phyloP scores from a whole-genome alignment of 2,113 vertebrate genomes.

The Rhinogobius similis region DNA sequence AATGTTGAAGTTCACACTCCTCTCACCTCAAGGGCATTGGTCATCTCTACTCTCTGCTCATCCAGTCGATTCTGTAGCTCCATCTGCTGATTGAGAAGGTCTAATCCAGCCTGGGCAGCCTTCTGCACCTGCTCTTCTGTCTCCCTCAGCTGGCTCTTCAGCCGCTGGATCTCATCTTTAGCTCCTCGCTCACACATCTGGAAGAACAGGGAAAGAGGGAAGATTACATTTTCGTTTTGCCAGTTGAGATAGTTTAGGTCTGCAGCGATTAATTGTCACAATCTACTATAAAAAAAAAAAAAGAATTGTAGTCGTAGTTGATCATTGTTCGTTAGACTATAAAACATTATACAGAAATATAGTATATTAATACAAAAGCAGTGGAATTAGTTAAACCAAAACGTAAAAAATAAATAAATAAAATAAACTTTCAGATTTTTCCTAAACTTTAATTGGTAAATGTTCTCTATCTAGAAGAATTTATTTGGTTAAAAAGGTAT shows the following conservation, averaged over 20 bases:
- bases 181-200: slow-evolving; percentile 58
- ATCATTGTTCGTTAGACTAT: no score
- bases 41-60: slow-evolving; percentile 85
- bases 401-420: no score
- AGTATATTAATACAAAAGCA: no score
- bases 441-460: no score
- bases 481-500: no score
- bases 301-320: no score
- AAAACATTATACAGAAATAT: no score
- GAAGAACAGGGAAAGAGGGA: neutral
- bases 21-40: slow-evolving; percentile 82
- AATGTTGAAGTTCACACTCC: neutral
- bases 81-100: slow-evolving; percentile 85
- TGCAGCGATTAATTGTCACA: no score
- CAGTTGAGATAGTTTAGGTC: neutral
- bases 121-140: slow-evolving; percentile 83
- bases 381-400: no score
- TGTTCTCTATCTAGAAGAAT: no score
- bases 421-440: no score
- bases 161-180: slow-evolving; percentile 75
- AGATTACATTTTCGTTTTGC: neutral
- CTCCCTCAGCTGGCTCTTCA: slow-evolving; percentile 82
- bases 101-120: slow-evolving; percentile 89
- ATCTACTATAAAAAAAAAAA: no score
- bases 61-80: slow-evolving; percentile 87